These are phyloP conservation scores for Copidosoma aretas DNA, from an alignment of 2,888 invertebrate species.

Conservation along the genomic window DNA sequence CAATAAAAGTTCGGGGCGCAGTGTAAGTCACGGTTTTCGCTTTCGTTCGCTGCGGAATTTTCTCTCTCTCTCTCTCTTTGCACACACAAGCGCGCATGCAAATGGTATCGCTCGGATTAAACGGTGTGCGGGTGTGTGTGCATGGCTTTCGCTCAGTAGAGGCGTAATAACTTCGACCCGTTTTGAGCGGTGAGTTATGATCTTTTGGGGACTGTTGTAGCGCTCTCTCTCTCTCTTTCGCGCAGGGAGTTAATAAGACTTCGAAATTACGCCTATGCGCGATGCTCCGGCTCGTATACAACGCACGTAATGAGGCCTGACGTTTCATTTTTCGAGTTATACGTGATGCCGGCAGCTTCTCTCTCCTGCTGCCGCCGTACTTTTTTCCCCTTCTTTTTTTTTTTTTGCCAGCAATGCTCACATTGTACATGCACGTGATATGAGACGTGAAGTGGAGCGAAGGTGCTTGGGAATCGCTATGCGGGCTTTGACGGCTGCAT, in stretches of 20 bases:
- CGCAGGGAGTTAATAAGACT: not conserved
- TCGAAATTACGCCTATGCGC: not conserved
- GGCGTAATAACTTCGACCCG: conserved; percentile 16
- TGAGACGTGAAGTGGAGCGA: not conserved
- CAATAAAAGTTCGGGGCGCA: conserved; percentile 3
- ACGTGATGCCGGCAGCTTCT: not conserved
- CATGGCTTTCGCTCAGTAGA: not conserved
- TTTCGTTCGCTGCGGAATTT: conserved; percentile 7
- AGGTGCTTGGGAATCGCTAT: not conserved
- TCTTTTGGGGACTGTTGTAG: not conserved
- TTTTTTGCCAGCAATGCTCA: conserved; percentile 25
- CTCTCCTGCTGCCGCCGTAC: not conserved
- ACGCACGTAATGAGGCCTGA: conserved; percentile 17
- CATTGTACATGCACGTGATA: not conserved
- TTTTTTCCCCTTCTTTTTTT: conserved; percentile 10
- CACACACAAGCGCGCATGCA: conserved; percentile 6
- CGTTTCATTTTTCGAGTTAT: conserved; percentile 12
- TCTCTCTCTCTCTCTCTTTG: not conserved
- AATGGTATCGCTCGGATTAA: conserved; percentile 9
- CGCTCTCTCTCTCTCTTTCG: too few relatives aligned
- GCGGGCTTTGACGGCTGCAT: too few relatives aligned
- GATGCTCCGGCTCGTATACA: conserved; percentile 4
- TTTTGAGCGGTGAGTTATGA: conserved; percentile 5
- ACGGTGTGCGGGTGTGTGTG: not conserved
- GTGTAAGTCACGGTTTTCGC: conserved; percentile 7